Conservation (phyloP, 2,797 vertebrate species). For the Acrossocheilus fasciatus region DNA sequence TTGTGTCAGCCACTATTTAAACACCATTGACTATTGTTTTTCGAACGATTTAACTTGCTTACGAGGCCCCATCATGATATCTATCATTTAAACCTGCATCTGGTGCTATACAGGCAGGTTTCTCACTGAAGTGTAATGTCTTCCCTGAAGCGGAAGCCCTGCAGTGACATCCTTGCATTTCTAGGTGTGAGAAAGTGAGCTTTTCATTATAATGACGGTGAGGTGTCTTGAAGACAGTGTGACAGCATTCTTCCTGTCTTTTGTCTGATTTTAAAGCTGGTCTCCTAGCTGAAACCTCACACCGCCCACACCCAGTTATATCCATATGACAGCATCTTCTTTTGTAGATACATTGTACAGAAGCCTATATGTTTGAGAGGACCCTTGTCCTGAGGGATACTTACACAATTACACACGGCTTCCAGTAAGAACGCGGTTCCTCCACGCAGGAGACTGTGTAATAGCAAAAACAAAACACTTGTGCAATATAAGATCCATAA, state of each 20-base stretch:
- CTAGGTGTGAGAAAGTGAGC: constrained; percentile 1
- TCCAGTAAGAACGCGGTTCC: background rate
- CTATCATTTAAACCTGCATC: background rate
- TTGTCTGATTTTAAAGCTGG: background rate
- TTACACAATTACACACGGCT: constrained; percentile 14
- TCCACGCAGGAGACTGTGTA: background rate
- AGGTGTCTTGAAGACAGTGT: background rate
- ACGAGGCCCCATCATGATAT: background rate
- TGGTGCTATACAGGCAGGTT: background rate
- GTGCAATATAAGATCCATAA: background rate
- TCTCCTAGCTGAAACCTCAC: background rate
- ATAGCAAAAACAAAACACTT: background rate
- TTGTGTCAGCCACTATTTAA: no score
- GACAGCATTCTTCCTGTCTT: background rate
- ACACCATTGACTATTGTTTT: background rate
- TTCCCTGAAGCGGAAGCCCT: background rate
- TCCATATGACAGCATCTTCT: background rate
- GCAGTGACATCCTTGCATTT: background rate
- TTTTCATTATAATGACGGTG: background rate
- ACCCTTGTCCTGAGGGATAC: constrained; percentile 17
- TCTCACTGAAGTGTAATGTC: background rate
- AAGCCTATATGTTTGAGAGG: constrained; percentile 18
- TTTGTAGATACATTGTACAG: constrained; percentile 19
- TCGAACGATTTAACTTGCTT: background rate
- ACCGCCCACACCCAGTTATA: background rate